Evolutionary conservation across 2,888 invertebrate genomes (phyloP), one percentile per base, ranked within the genome.

Genomic region (Bellardia bayeri): DNA sequence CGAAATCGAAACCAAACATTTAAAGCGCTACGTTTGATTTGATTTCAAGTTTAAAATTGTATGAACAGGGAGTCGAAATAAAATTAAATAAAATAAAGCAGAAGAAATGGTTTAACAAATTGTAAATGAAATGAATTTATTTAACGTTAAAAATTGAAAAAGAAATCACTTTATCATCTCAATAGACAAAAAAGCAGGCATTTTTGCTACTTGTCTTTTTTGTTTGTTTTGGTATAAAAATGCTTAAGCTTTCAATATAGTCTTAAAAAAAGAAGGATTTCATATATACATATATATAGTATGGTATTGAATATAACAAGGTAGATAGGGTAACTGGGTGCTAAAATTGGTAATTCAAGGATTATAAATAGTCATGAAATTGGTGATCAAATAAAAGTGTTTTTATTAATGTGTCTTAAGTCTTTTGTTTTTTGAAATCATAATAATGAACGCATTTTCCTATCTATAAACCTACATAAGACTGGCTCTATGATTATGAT

Each of bases 11-110:
- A 76, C 61, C 40, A 66, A 80, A 61, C 66, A 81, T 45, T 64
- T 85, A 76, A 80, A 85, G 88, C 89, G 89, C 89, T 89, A 85
- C 87, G 79, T 89, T 88, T 85, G 89, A 90, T 90, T 90, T 90
- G 89, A 89, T 90, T 90, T 89, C 86, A 88, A 88, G 89, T 89
- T 89, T 85, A 87, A 89, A 86, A 86, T 89, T 89, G 78, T 87
- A 89, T 85, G 76, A 88, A 87, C 81, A 85, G 58, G 66, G 71
- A 68, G 79, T 81, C 58, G 45, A 49, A 61, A 76, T 54, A 56
- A 63, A 37, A 75, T 42, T 40, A 56, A 76, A 30, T 30, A 68
- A 75, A 72, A 51, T 61, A 45, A 72, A 72, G 66, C 58, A 54
- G 2, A 79, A 88, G 79, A 82, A 88, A 85, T 85, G 66, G 54